Evolutionary conservation across 2,888 invertebrate genomes (phyloP).

Genomic region (Hyppa rectilinea): DNA sequence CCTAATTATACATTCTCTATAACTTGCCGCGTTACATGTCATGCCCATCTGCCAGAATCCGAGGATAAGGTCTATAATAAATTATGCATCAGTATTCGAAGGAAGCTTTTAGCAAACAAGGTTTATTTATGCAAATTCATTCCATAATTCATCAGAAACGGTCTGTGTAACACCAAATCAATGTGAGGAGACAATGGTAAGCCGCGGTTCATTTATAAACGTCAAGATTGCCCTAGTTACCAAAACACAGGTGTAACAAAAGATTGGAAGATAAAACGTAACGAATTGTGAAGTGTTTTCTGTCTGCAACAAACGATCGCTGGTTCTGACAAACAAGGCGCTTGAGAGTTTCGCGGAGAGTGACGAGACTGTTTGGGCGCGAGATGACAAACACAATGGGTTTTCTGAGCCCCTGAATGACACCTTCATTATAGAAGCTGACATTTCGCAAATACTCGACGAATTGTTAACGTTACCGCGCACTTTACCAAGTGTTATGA

Average conservation of each 20-base stretch:
- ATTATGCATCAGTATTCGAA: constrained; percentile 68
- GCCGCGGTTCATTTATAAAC: constrained; percentile 77
- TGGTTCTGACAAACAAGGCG: constrained; percentile 62
- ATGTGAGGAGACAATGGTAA: constrained; percentile 72
- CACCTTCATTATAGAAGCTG: constrained; percentile 84
- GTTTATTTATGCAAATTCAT: constrained; percentile 76
- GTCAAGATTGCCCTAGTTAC: constrained; percentile 72
- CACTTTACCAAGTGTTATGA: constrained; percentile 68
- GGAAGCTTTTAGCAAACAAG: constrained; percentile 71
- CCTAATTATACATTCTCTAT: constrained; percentile 33
- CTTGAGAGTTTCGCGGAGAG: constrained; percentile 65
- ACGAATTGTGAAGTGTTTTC: constrained; percentile 66
- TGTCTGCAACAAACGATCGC: constrained; percentile 53
- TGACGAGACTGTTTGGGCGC: constrained; percentile 74
- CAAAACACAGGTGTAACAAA: constrained; percentile 70
- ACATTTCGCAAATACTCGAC: constrained; percentile 81
- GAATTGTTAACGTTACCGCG: constrained; percentile 79
- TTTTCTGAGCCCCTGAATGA: constrained; percentile 80
- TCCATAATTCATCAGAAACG: constrained; percentile 69
- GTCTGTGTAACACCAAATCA: constrained; percentile 69
- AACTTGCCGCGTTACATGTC: constrained; percentile 29
- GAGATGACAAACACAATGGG: constrained; percentile 78
- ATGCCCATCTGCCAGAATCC: constrained; percentile 53
- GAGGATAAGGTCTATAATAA: constrained; percentile 62
- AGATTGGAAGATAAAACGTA: constrained; percentile 72